phyloP scores from a whole-genome alignment of 1,140 invertebrate species.

The Penaeus chinensis region DNA sequence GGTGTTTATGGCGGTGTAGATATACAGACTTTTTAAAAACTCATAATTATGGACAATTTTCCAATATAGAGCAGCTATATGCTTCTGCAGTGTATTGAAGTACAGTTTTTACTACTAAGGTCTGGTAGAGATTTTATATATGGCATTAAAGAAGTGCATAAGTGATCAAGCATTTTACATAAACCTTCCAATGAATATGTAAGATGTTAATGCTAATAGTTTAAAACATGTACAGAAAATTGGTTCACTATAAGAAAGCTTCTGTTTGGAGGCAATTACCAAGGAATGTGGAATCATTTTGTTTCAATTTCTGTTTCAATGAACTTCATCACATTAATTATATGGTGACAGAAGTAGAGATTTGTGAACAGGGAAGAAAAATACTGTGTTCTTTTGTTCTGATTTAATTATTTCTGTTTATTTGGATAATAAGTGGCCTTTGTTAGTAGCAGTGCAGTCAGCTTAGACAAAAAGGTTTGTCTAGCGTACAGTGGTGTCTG shows the following conservation, averaged over 20 bases:
- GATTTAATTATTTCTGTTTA: too few relatives aligned
- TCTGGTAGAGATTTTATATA: slow-evolving; percentile 49
- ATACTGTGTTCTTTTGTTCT: too few relatives aligned
- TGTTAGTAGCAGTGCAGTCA: too few relatives aligned
- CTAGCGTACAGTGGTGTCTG: too few relatives aligned
- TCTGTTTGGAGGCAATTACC: too few relatives aligned
- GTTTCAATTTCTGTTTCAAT: not conserved
- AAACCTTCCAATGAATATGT: slow-evolving; percentile 44
- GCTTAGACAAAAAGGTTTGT: too few relatives aligned
- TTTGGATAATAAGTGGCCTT: too few relatives aligned
- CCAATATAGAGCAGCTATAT: slow-evolving; percentile 43
- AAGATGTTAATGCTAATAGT: slow-evolving; percentile 37
- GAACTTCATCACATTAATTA: not conserved
- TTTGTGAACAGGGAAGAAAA: too few relatives aligned
- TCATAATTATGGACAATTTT: slow-evolving; percentile 21
- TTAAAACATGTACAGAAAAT: slow-evolving; percentile 25
- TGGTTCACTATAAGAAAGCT: too few relatives aligned
- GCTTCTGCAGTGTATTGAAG: slow-evolving; percentile 37
- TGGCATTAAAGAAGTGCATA: slow-evolving; percentile 50
- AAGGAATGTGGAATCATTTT: too few relatives aligned
- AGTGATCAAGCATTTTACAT: slow-evolving; percentile 50
- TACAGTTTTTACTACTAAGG: slow-evolving; percentile 36
- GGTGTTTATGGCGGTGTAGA: slow-evolving; percentile 12
- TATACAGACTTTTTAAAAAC: slow-evolving; percentile 35
- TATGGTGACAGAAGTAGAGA: too few relatives aligned